Evolutionary conservation across 2,888 invertebrate species (phyloP), one percentile per base, ranked within the genome.

Genomic region (Rhodophaea formosa): DNA sequence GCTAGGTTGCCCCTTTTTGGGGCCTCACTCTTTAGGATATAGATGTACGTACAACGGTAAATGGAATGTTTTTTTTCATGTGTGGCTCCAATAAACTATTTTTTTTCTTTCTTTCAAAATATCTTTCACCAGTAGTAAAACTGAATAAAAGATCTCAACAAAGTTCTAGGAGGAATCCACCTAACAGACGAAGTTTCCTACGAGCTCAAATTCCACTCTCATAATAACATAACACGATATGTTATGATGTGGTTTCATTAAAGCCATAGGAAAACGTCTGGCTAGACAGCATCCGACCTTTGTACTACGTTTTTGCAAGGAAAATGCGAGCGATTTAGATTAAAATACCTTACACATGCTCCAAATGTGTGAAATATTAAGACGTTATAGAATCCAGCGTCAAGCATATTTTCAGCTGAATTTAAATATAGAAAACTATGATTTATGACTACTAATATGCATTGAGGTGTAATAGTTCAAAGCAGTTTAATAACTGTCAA

Each of bases 171-270:
- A 42, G 49, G 51, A 51, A 35, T 16, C 16, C 2, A 51, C 35
- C 8, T 8, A 51, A 8, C 49, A 49, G 49, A 49, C 47, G 39
- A 56, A 56, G 49, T 56, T 56, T 56, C 49, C 56, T 49, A 39
- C 30, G 49, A 56, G 56, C 56, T 56, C 61, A 67, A 74, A 78
- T 75, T 72, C 68, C 70, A 30, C 61, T 69, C 68, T 70, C 71
- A 76, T 77, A 76, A 75, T 71, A 72, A 66, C 66, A 60, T 69
- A 70, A 65, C 70, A 63, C 67, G 70, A 72, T 72, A 75, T 65
- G 70, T 74, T 78, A 74, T 65, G 70, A 67, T 71, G 77, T 63
- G 77, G 80, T 82, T 80, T 79, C 77, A 81, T 79, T 81, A 82
- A 74, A 77, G 71, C 76, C 75, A 59, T 74, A 75, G 72, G 70